These are phyloP conservation scores for human (Homo sapiens) DNA, from an alignment of 2,113 vertebrate genomes.

Conservation along the genomic window DNA sequence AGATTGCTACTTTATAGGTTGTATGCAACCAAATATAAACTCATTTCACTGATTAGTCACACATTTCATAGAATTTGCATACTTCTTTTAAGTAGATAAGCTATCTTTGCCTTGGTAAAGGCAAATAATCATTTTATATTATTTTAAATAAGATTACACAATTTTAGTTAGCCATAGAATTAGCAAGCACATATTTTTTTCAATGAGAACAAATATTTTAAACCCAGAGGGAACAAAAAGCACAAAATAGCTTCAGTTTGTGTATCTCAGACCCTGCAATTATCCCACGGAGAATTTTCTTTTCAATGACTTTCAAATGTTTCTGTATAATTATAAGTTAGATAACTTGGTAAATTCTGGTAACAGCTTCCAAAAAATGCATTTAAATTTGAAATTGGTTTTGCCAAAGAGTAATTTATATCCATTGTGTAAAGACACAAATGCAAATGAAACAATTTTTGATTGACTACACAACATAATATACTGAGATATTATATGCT, in stretches of 20 bases:
- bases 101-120: not conserved
- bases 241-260: not conserved
- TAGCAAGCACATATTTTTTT: not conserved
- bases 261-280: not conserved
- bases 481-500: not conserved
- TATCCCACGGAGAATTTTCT: not conserved
- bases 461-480: not conserved
- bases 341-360: not conserved
- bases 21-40: not conserved
- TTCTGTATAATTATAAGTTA: not conserved
- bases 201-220: not conserved
- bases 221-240: not conserved
- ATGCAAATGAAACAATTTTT: not conserved
- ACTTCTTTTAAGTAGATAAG: not conserved
- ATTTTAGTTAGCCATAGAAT: not conserved
- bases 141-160: slow-evolving; percentile 16
- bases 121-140: not conserved
- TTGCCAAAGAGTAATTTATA: not conserved
- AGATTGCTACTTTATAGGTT: not conserved
- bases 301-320: not conserved
- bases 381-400: not conserved
- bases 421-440: not conserved
- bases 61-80: not conserved
- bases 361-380: not conserved
- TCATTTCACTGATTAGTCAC: not conserved